Base-by-base conservation (phyloP, 2,113 vertebrate genomes). In the Chamaetylas fuelleborni region DNA sequence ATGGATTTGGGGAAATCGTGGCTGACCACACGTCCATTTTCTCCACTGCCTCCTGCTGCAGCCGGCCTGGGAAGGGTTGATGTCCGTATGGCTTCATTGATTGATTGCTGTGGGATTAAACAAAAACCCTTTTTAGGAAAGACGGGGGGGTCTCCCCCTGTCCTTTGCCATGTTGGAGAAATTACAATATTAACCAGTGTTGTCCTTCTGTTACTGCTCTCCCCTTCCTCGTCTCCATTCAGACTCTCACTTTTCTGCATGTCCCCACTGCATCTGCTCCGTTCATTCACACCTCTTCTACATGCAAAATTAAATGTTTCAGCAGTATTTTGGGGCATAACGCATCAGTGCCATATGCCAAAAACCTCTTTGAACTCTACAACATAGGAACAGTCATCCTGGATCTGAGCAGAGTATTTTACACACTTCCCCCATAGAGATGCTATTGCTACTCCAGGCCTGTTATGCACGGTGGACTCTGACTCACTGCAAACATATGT, bases 1-100 rank as follows among this genome's bases (percentile, higher is more conserved):
- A 99, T 98, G 95, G 99, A 98, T 98, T 99, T 99, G 96, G 99
- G 98, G 97, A 99, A 99, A 98, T 99, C 99, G n/a, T 99, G 99
- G 97, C 98, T 98, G 97, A 99, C 98, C 95, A 99, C 98, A 91
- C 99, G 98, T 93, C 99, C 99, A 11, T 99, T 99, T 97, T 99
- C 99, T 94, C 99, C 99, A 48, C 98, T 98, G 51, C 98, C 98
- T 97, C 97, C 98, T n/a, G 98, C 98, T 90, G 99, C 98, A 22
- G 99, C 99, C 79, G 99, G 98, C 93, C 99, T 97, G 93, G 98
- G 98, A 98, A 99, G 98, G 61, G 99, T 99, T 96, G 99, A 99
- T 98, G 99, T 99, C 98, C 97, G 98, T 98, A 99, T 99, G 98
- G 99, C 99, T 97, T 99, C 99, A 7, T 99, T 99, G 98, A 99